Conservation (phyloP, 2,113 vertebrate genomes). For the Thomomys bottae region DNA sequence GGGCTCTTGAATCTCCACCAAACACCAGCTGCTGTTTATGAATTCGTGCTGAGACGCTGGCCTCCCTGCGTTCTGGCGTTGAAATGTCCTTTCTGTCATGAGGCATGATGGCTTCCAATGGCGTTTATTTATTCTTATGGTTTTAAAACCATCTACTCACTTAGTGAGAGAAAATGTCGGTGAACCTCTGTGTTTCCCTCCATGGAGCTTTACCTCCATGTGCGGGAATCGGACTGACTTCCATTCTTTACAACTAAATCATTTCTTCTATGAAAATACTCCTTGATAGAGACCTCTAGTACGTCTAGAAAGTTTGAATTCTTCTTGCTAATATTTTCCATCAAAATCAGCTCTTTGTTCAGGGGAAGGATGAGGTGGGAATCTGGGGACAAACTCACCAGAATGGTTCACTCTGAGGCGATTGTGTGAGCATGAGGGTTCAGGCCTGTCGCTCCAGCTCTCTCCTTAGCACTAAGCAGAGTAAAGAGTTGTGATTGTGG, state of each 20-base stretch:
- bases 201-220: not conserved
- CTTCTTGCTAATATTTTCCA: not conserved
- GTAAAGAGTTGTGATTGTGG: not conserved
- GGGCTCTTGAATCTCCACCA: not conserved
- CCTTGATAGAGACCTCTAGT: not conserved
- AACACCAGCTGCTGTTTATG: constrained; percentile 31
- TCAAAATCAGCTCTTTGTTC: constrained; percentile 10
- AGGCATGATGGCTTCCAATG: constrained; percentile 31
- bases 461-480: not conserved
- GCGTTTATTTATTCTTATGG: not conserved
- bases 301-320: not conserved
- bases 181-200: constrained; percentile 6
- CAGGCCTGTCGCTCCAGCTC: not conserved
- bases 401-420: constrained; percentile 23
- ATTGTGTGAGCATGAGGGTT: not conserved
- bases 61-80: constrained; percentile 14
- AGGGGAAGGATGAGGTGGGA: not conserved
- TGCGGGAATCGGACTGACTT: constrained; percentile 13
- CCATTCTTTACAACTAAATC: not conserved
- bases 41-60: not conserved
- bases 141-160: constrained; percentile 16
- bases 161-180: constrained; percentile 28
- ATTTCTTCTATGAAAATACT: constrained; percentile 40
- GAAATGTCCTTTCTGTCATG: not conserved
- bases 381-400: constrained; percentile 30